Percentiles rank a stretch among this genome's conserved stretches.
Conservation (phyloP, 2,113 vertebrate genomes). For the Murina feae region DNA sequence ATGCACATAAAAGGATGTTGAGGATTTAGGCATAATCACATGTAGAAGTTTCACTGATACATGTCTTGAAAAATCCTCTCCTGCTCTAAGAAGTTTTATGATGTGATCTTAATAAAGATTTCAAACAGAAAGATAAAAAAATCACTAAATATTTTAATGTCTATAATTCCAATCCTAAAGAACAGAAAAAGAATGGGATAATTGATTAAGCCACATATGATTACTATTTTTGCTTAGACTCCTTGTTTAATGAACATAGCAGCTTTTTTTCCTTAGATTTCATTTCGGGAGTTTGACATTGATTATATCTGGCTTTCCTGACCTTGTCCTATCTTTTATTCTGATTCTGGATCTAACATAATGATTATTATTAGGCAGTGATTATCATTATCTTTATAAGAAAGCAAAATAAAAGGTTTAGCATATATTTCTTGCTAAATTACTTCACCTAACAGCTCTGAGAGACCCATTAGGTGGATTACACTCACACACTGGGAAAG, state of each 20-base stretch:
- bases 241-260: background rate
- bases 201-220: background rate
- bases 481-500: background rate
- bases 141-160: background rate
- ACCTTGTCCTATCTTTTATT: constrained; percentile 1
- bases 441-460: background rate
- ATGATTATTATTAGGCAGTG: background rate
- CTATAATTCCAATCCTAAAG: background rate
- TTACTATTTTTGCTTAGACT: background rate
- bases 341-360: background rate
- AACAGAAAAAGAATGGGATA: background rate
- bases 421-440: background rate
- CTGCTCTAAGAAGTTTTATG: background rate
- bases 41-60: background rate
- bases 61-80: constrained; percentile 11
- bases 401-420: background rate
- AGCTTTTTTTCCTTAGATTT: background rate
- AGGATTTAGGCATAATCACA: constrained; percentile 19
- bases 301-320: background rate
- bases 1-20: constrained; percentile 16
- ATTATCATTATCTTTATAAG: background rate
- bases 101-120: constrained; percentile 14
- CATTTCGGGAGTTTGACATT: background rate
- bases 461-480: background rate
- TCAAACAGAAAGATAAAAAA: background rate